Evolutionary conservation across 1,140 invertebrate genomes (phyloP), one percentile per base, ranked within the genome.

Genomic region (Drosophila saltans): DNA sequence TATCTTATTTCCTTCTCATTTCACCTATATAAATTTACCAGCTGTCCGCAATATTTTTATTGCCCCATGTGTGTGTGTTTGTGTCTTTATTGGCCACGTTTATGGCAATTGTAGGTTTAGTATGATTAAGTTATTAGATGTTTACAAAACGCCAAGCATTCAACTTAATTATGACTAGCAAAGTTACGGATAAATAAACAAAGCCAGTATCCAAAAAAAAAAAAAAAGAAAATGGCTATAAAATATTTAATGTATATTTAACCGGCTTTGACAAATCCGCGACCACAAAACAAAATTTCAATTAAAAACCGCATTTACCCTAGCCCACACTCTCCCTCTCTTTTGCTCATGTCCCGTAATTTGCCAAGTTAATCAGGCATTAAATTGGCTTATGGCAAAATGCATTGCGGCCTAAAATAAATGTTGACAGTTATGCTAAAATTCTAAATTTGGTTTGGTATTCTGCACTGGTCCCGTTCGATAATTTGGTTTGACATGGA

Each of bases 341-440:
- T 16, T 5, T 9, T 1, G 0, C n/a, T 2, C 24, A 24, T 3
- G 45, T 26, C 45, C 21, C 45, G 66, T 69, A 84, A 84, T 88
- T 79, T 89, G 78, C 26, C 71, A 66, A 68, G 69, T 80, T 89
- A 88, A 84, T 80, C 78, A 73, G 77, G 73, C 80, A 80, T 89
- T 83, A 89, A 88, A 89, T 83, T 83, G 66, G 83, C 84, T 88
- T 88, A 77, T 72, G 52, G 58, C 67, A 57, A 66, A 64, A 41
- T 69, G 64, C 73, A 59, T 66, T 36, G 41, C 16, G 56, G 9
- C 21, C 45, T 52, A 64, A 71, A 79, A 88, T 82, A 73, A 67
- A 77, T 80, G 80, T 71, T 88, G 83, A 86, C 83, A 88, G 73
- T 77, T 83, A 74, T 88, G 75, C 69, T 74, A 77, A 77, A 77